These are phyloP conservation scores for Catharus bicknelli DNA, from an alignment of 2,113 vertebrate species.

Conservation along the genomic window DNA sequence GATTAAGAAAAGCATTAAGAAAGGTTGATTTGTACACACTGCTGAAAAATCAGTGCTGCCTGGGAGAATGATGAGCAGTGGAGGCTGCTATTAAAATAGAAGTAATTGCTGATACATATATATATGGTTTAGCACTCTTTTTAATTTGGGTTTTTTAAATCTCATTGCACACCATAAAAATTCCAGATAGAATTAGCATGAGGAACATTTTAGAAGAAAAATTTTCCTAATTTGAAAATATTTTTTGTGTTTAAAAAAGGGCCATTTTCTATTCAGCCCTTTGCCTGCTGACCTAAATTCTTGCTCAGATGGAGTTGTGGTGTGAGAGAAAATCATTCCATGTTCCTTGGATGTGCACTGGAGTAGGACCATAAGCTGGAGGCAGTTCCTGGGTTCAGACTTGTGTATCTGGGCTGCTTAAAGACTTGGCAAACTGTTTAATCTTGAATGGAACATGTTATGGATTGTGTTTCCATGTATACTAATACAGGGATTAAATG, in stretches of 20 bases:
- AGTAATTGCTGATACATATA: not conserved
- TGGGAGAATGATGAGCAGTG: not conserved
- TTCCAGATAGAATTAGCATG: not conserved
- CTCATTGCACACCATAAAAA: not conserved
- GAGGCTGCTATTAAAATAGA: not conserved
- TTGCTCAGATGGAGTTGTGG: not conserved
- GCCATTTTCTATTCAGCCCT: not conserved
- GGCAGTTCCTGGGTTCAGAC: not conserved
- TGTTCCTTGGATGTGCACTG: not conserved
- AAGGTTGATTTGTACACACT: not conserved
- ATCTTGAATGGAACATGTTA: not conserved
- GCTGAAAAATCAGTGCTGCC: not conserved
- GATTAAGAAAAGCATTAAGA: constrained; percentile 28
- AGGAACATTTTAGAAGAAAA: not conserved
- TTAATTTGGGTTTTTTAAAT: not conserved
- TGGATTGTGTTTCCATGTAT: not conserved
- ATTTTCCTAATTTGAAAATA: not conserved
- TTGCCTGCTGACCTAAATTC: not conserved
- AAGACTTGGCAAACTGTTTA: not conserved
- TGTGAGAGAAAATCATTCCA: rapidly evolving
- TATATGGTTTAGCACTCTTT: not conserved
- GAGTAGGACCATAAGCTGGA: not conserved
- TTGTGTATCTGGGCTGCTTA: not conserved
- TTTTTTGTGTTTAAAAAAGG: not conserved
- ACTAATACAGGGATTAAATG: not conserved